These are phyloP conservation scores for Larimichthys crocea DNA, from an alignment of 2,113 vertebrate species.

Conservation along the genomic window DNA sequence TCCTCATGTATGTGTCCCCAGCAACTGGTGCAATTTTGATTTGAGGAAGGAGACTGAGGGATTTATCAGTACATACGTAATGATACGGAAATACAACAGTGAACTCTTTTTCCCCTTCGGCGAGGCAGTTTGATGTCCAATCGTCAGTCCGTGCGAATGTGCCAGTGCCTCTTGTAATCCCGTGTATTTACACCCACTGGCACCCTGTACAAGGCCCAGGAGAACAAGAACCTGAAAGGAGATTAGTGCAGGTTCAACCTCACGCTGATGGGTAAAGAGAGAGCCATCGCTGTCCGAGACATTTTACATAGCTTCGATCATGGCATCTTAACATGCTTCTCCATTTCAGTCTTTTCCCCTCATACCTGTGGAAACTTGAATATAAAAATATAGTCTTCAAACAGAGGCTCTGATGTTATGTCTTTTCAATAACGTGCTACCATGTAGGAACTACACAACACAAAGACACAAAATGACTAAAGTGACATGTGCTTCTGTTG, in stretches of 20 bases:
- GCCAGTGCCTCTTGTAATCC: conserved; percentile 61
- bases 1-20: conserved; percentile 48
- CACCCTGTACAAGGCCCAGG: conserved; percentile 32
- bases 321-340: not conserved
- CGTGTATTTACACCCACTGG: conserved; percentile 61
- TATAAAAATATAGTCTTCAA: too few species aligned
- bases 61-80: conserved; percentile 70
- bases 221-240: conserved; percentile 52
- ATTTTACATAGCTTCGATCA: not conserved
- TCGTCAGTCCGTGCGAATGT: conserved; percentile 25
- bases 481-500: too few species aligned
- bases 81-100: conserved; percentile 59
- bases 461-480: not conserved
- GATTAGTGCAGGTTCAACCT: conserved; percentile 61
- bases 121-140: conserved; percentile 57
- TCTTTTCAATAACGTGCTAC: not conserved
- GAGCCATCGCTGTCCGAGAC: not conserved
- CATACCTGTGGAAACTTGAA: not conserved
- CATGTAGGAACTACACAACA: not conserved
- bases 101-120: conserved; percentile 39
- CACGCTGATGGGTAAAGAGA: conserved; percentile 5
- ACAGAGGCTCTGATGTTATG: not conserved
- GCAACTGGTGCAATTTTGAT: conserved; percentile 75
- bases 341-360: not conserved
- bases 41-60: conserved; percentile 71